phyloP scores from a whole-genome alignment of 1,140 invertebrate species.

The Drosophila sproati region DNA sequence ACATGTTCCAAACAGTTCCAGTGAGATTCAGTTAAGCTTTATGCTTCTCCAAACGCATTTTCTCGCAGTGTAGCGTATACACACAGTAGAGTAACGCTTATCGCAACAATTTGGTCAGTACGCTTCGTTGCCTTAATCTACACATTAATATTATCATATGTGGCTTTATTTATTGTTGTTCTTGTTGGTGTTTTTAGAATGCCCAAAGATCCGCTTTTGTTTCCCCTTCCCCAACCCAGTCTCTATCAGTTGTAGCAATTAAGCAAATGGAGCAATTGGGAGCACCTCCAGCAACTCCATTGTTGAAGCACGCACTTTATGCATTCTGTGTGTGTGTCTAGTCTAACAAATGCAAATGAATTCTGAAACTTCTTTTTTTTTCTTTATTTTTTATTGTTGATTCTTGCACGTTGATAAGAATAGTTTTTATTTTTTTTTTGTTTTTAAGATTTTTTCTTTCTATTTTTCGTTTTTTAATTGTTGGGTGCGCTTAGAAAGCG shows the following conservation, averaged over 20 bases:
- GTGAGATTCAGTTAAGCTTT: too few relatives aligned
- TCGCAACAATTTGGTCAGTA: conserved; percentile 58
- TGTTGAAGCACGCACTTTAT: conserved; percentile 9
- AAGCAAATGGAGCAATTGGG: conserved; percentile 22
- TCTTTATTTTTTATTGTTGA: conserved; percentile 6
- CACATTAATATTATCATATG: conserved; percentile 24
- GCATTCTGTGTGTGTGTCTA: neutral
- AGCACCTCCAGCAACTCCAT: neutral
- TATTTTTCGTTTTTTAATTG: too few relatives aligned
- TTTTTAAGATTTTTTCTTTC: neutral
- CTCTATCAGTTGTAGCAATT: conserved; percentile 4
- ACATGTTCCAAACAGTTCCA: too few relatives aligned
- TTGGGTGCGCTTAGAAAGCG: conserved; percentile 25
- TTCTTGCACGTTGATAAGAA: conserved; percentile 22
- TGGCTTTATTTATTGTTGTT: conserved; percentile 51
- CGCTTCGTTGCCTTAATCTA: conserved; percentile 21
- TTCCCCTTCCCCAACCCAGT: neutral
- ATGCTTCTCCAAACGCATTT: too few relatives aligned
- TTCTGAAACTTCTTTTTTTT: neutral
- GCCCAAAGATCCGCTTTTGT: conserved; percentile 48
- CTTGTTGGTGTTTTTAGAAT: neutral
- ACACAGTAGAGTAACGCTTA: conserved; percentile 17
- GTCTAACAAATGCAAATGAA: conserved; percentile 21
- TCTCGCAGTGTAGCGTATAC: neutral
- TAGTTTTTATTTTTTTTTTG: neutral